These are phyloP conservation scores for Brotula barbata DNA, from an alignment of 2,797 vertebrate species.

Conservation along the genomic window DNA sequence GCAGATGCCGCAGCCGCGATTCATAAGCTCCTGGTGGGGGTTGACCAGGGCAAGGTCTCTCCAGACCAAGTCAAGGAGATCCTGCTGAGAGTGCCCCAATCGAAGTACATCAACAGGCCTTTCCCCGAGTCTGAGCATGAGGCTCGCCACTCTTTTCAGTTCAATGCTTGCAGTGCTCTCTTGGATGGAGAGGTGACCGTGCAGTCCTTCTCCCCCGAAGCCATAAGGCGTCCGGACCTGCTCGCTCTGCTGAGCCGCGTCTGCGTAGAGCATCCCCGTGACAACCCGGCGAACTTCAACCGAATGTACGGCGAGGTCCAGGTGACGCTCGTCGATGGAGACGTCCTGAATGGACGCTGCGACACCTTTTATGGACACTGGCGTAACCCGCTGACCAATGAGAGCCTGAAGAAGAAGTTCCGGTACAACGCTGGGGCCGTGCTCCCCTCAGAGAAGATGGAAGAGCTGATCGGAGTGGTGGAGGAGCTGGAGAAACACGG, in stretches of 20 bases:
- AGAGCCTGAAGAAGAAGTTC: conserved; percentile 87
- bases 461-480: conserved; percentile 79
- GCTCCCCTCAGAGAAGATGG: conserved; percentile 76
- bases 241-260: conserved; percentile 80
- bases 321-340: conserved; percentile 80
- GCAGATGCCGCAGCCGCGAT: conserved; percentile 82
- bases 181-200: conserved; percentile 84
- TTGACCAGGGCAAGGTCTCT: conserved; percentile 60
- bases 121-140: conserved; percentile 87
- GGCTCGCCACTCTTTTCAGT: conserved; percentile 91
- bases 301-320: conserved; percentile 86
- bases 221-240: conserved; percentile 78
- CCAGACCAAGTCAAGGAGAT: conserved; percentile 79
- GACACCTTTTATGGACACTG: conserved; percentile 92
- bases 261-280: conserved; percentile 83
- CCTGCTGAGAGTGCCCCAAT: conserved; percentile 82
- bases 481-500: conserved; percentile 77
- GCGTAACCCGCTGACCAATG: conserved; percentile 86
- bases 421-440: conserved; percentile 78
- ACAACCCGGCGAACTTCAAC: conserved; percentile 89
- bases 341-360: conserved; percentile 81
- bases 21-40: conserved; percentile 75
- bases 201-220: conserved; percentile 76
- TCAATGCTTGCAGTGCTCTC: conserved; percentile 85
- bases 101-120: conserved; percentile 89